These are phyloP conservation scores for Kryptopterus vitreolus DNA, from an alignment of 2,797 vertebrate genomes.

Conservation along the genomic window DNA sequence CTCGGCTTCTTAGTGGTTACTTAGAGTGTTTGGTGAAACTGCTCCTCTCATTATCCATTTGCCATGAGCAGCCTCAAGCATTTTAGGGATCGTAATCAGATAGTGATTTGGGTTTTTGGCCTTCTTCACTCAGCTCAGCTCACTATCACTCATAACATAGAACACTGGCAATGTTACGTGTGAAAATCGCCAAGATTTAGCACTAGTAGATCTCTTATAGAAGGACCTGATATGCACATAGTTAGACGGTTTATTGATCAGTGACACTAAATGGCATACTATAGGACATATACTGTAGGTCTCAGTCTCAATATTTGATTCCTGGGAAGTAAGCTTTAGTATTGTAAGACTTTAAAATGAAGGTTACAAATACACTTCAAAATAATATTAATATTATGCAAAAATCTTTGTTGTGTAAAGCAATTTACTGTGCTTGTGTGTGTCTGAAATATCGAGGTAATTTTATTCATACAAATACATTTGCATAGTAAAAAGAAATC, in stretches of 20 bases:
- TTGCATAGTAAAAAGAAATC: neutral
- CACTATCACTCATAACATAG: neutral
- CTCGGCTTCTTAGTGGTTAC: constrained; percentile 2
- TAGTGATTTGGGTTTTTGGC: neutral
- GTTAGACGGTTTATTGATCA: neutral
- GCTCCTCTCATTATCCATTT: constrained; percentile 36
- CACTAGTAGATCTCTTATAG: neutral
- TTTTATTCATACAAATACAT: neutral
- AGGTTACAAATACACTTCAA: neutral
- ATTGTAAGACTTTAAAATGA: neutral
- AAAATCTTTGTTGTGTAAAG: neutral
- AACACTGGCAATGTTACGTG: neutral
- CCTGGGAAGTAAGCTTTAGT: neutral
- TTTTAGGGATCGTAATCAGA: neutral
- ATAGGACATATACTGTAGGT: neutral
- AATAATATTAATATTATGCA: neutral
- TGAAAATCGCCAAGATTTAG: neutral
- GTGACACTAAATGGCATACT: neutral
- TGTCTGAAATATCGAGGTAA: neutral
- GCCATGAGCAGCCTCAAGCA: neutral
- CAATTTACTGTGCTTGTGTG: neutral
- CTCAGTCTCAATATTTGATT: neutral
- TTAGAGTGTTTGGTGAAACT: constrained; percentile 44
- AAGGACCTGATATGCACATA: neutral
- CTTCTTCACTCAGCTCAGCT: neutral